phyloP scores from a whole-genome alignment of 2,888 invertebrate genomes.

The Catocala fraxini region DNA sequence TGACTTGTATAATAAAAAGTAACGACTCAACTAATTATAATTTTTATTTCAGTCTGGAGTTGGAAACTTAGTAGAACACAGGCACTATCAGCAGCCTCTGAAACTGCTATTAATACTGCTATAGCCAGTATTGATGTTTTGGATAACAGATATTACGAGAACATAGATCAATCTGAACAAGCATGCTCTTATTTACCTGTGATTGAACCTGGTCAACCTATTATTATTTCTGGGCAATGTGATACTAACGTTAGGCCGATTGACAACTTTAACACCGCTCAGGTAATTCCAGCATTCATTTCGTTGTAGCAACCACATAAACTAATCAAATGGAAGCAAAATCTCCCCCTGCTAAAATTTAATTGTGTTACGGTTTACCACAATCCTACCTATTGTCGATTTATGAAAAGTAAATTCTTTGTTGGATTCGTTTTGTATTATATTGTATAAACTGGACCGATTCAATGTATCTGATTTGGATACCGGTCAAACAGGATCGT shows the following conservation, averaged over 20 bases:
- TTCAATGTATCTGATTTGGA: too few relatives aligned
- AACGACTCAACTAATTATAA: not conserved
- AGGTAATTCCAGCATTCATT: conserved; percentile 58
- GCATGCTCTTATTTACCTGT: conserved; percentile 75
- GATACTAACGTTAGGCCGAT: conserved; percentile 64
- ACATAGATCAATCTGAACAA: conserved; percentile 64
- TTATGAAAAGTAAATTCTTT: too few relatives aligned
- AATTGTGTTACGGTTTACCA: too few relatives aligned
- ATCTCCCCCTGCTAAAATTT: too few relatives aligned
- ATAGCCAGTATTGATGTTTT: conserved; percentile 61
- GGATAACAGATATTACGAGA: conserved; percentile 65
- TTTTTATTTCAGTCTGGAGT: conserved; percentile 68
- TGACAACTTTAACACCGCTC: conserved; percentile 60
- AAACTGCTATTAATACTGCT: conserved; percentile 55
- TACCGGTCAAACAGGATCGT: too few relatives aligned
- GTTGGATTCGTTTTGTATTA: too few relatives aligned
- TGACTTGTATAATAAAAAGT: too few relatives aligned
- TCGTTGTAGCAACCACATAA: too few relatives aligned
- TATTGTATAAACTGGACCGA: too few relatives aligned
- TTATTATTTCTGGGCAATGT: conserved; percentile 72
- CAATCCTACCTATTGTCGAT: too few relatives aligned
- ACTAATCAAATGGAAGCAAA: too few relatives aligned
- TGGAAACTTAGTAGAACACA: conserved; percentile 76
- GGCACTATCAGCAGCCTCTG: conserved; percentile 50
- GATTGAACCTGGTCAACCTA: conserved; percentile 61